Evolutionary conservation across 2,797 vertebrate genomes (phyloP).

Genomic region (Platalea minor): DNA sequence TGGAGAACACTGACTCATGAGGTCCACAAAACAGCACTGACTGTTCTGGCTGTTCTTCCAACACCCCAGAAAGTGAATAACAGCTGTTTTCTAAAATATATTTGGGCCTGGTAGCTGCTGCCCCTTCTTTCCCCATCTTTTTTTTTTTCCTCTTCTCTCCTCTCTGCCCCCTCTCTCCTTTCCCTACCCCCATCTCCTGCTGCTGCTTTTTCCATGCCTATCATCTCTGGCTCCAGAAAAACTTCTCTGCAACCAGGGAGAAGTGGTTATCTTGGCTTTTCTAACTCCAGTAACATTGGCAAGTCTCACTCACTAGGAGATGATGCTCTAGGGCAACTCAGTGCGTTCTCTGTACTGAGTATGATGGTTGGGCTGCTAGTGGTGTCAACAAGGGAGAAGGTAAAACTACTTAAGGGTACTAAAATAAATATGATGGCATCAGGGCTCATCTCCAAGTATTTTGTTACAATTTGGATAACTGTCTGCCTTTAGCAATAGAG

Average conservation of each 20-base stretch:
- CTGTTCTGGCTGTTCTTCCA: not conserved
- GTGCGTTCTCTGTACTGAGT: not conserved
- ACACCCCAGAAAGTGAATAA: not conserved
- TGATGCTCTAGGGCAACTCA: not conserved
- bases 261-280: not conserved
- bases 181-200: not conserved
- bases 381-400: not conserved
- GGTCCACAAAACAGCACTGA: not conserved
- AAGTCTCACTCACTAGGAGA: not conserved
- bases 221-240: not conserved
- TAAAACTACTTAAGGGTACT: not conserved
- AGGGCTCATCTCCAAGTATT: not conserved
- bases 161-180: not conserved
- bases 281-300: not conserved
- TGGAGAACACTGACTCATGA: conserved; percentile 6
- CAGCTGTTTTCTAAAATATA: not conserved
- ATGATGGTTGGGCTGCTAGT: not conserved
- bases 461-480: not conserved
- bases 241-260: not conserved
- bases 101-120: not conserved
- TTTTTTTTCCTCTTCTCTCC: not conserved
- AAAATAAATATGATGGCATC: not conserved
- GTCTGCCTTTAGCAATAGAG: not conserved
- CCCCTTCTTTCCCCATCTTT: not conserved
- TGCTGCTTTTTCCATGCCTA: not conserved